phyloP scores from a whole-genome alignment of 2,888 invertebrate species.

The Monochamus alternatus region DNA sequence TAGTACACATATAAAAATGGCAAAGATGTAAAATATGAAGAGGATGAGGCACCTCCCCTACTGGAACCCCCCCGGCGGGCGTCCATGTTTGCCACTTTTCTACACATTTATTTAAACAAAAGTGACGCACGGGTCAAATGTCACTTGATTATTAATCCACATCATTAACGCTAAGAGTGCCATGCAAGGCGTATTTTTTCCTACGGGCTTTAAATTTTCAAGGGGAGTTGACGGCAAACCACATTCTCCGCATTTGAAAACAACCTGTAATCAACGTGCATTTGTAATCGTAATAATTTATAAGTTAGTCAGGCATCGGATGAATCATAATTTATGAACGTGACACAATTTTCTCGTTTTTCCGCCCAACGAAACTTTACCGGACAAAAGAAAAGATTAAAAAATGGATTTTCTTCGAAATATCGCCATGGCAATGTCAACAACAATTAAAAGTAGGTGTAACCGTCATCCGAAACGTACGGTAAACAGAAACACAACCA shows the following conservation, averaged over 20 bases:
- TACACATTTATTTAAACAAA: not conserved
- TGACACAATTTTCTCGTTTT: not conserved
- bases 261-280: not conserved
- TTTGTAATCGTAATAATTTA: not conserved
- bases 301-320: not conserved
- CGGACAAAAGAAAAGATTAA: not conserved
- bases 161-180: not conserved
- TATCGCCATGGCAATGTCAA: no score
- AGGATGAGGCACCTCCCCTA: no score
- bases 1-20: no score
- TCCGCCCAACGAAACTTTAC: not conserved
- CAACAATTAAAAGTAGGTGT: slow-evolving; percentile 26
- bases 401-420: no score
- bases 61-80: no score
- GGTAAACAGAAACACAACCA: not conserved
- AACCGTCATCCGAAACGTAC: not conserved
- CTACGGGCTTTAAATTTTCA: no score
- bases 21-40: no score
- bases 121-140: not conserved
- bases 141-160: not conserved
- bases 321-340: not conserved
- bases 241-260: not conserved
- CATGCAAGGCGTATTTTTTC: not conserved
- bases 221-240: not conserved
- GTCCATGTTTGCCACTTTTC: no score